Evolutionary conservation across 2,113 vertebrate genomes (phyloP).

Genomic region (Opisthocomus hoazin): DNA sequence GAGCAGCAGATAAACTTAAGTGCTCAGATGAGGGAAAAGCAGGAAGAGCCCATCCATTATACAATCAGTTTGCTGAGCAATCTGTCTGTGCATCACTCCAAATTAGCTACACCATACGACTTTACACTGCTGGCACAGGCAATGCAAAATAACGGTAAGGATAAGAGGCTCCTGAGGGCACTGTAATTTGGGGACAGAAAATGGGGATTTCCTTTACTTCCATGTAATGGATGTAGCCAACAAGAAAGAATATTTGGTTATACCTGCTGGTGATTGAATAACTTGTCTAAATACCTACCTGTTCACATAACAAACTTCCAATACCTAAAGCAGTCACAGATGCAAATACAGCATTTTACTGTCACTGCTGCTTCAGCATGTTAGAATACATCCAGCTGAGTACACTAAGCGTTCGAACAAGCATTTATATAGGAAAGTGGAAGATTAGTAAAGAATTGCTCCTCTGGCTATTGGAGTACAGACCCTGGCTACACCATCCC

Average conservation of each 20-base stretch:
- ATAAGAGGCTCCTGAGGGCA: not conserved
- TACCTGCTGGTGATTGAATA: not conserved
- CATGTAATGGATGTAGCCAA: not conserved
- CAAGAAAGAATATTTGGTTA: not conserved
- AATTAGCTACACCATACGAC: not conserved
- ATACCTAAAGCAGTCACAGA: not conserved
- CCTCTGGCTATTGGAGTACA: not conserved
- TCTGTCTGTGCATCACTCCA: not conserved
- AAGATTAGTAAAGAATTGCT: not conserved
- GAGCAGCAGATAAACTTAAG: not conserved
- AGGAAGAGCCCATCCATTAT: not conserved
- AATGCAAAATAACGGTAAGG: not conserved
- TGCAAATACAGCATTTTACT: not conserved
- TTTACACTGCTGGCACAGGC: not conserved
- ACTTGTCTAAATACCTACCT: not conserved
- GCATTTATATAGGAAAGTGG: not conserved
- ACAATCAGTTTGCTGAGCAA: not conserved
- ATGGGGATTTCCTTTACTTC: not conserved
- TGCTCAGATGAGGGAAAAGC: not conserved
- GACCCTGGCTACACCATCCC: not conserved
- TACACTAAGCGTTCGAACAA: not conserved
- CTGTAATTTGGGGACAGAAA: not conserved
- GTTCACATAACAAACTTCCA: not conserved
- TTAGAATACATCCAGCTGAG: not conserved
- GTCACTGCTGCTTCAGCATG: not conserved